Percentiles rank a stretch among this genome's conserved stretches.
These are phyloP conservation scores for Arion vulgaris DNA, from an alignment of 1,140 invertebrate genomes.

Conservation along the genomic window DNA sequence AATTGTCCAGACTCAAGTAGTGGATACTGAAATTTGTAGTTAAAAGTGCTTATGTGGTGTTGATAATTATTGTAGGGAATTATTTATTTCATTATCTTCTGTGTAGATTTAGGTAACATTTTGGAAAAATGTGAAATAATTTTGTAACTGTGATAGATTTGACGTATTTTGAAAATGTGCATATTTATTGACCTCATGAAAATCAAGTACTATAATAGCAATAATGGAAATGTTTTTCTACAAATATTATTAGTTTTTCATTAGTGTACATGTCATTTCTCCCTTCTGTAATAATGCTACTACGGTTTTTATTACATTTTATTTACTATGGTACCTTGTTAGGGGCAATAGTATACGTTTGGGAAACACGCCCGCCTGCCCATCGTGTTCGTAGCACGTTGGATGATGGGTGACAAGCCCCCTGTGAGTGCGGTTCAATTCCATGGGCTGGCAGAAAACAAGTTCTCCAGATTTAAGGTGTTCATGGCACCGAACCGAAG, in stretches of 20 bases:
- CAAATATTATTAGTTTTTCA: neutral
- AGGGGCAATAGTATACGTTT: neutral
- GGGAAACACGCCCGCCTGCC: no score
- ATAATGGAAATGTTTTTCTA: slow-evolving; percentile 24
- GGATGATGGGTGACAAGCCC: no score
- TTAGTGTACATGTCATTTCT: neutral
- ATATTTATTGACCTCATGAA: slow-evolving; percentile 34
- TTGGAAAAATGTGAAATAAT: neutral
- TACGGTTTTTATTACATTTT: neutral
- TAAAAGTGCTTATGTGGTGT: no score
- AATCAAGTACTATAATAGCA: slow-evolving; percentile 19
- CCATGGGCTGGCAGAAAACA: no score
- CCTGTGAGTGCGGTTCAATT: no score
- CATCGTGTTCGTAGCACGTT: no score
- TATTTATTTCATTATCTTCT: neutral
- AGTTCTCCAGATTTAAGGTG: no score
- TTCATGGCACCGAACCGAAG: no score
- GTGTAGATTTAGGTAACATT: neutral
- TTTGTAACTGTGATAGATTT: slow-evolving; percentile 37
- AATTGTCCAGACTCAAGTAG: no score
- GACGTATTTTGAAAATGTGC: slow-evolving; percentile 18
- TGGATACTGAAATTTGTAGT: no score
- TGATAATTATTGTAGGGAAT: no score
- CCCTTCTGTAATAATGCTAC: neutral
- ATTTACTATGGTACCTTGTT: neutral